Percentiles rank a stretch among this genome's conserved stretches.
These are phyloP conservation scores for Stictonetta naevosa DNA, from an alignment of 2,113 vertebrate species.

Conservation along the genomic window DNA sequence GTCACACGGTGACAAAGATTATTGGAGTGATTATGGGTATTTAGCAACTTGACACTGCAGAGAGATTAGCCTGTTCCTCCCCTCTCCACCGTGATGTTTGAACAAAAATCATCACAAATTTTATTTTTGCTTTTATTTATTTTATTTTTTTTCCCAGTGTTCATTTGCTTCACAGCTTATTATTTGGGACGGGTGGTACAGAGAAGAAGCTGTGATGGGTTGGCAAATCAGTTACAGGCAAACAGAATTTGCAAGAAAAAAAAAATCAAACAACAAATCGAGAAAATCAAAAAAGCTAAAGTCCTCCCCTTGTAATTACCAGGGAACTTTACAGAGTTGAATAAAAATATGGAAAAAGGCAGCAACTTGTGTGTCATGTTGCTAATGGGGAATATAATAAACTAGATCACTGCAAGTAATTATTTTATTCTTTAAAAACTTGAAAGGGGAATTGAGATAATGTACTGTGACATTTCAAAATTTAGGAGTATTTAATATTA, in stretches of 20 bases:
- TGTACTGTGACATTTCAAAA: neutral
- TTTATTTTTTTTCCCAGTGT: neutral
- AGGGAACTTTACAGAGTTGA: neutral
- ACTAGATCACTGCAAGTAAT: neutral
- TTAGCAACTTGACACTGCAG: slow-evolving; percentile 32
- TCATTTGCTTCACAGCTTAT: neutral
- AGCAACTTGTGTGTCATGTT: neutral
- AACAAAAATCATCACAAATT: neutral
- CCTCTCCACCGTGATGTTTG: neutral
- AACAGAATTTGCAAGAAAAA: neutral
- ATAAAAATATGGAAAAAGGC: neutral
- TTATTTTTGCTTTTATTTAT: neutral
- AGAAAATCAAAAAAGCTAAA: neutral
- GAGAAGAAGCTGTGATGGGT: neutral
- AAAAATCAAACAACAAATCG: neutral
- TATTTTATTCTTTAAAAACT: neutral
- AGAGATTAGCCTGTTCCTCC: neutral
- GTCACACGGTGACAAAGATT: slow-evolving; percentile 33
- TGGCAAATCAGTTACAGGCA: neutral
- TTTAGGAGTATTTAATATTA: neutral
- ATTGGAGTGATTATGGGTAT: slow-evolving; percentile 8
- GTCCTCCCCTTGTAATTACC: neutral
- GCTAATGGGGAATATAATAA: neutral
- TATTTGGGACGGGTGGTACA: neutral
- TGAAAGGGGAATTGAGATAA: neutral